A percentile compares a stretch with the other conserved stretches of the same genome.
phyloP scores from a whole-genome alignment of 1,140 invertebrate species.

The Bombus soroeensis region DNA sequence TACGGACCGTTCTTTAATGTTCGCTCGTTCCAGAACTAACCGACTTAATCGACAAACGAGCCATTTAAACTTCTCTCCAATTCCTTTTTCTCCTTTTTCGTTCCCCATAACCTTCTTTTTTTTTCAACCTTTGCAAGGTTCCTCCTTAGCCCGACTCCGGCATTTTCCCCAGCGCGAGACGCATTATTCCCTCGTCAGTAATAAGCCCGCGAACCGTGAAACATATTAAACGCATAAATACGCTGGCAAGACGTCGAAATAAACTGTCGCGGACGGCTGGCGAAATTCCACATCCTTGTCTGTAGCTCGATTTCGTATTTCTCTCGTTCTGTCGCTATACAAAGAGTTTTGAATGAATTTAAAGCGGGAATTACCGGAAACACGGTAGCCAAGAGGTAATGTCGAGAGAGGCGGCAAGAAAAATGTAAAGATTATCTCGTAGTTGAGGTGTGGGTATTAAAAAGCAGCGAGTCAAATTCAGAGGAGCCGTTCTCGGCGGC shows the following conservation, averaged over 20 bases:
- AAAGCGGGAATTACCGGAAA: background rate
- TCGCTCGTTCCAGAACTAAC: slow-evolving; percentile 54
- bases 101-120: background rate
- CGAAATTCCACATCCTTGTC: background rate
- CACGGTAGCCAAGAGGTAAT: background rate
- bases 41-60: slow-evolving; percentile 59
- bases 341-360: background rate
- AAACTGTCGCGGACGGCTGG: background rate
- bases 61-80: slow-evolving; percentile 44
- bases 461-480: slow-evolving; percentile 27
- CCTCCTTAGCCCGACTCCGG: background rate
- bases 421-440: slow-evolving; percentile 3
- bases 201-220: background rate
- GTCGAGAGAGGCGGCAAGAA: background rate
- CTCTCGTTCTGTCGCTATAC: background rate
- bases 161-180: background rate
- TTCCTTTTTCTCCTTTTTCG: slow-evolving; percentile 6
- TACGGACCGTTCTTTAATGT: slow-evolving; percentile 49
- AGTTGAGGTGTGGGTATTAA: slow-evolving; percentile 16
- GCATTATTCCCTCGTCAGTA: background rate
- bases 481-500: background rate
- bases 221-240: slow-evolving; percentile 38
- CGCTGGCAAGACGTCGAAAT: background rate
- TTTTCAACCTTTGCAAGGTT: background rate
- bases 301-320: background rate